These are phyloP conservation scores for Latheticus oryzae DNA, from an alignment of 2,888 invertebrate species.

Conservation along the genomic window DNA sequence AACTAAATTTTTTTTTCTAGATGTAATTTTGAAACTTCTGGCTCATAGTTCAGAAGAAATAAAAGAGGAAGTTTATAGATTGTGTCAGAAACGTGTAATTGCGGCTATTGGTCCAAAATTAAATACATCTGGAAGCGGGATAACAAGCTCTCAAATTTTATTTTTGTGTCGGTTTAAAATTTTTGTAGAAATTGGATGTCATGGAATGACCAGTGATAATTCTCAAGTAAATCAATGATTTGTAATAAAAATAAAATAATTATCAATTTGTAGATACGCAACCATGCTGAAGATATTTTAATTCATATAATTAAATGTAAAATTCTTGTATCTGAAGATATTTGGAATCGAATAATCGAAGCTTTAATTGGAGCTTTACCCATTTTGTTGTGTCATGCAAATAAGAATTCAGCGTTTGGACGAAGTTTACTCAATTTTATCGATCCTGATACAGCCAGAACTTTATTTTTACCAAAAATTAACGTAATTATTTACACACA, in stretches of 20 bases:
- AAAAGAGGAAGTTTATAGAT: conserved; percentile 68
- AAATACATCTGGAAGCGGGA: conserved; percentile 51
- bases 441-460: conserved; percentile 73
- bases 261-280: conserved; percentile 72
- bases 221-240: conserved; percentile 56
- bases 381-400: conserved; percentile 71
- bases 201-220: conserved; percentile 69
- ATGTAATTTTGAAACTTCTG: conserved; percentile 69
- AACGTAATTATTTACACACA: conserved; percentile 62
- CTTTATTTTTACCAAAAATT: conserved; percentile 69
- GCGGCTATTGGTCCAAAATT: conserved; percentile 69
- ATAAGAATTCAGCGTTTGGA: conserved; percentile 68
- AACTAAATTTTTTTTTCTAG: conserved; percentile 44
- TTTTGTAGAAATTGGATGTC: conserved; percentile 74
- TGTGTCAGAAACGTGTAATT: conserved; percentile 69
- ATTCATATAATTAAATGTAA: conserved; percentile 74
- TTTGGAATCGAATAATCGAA: conserved; percentile 73
- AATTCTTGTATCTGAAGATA: conserved; percentile 70
- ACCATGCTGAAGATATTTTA: conserved; percentile 72
- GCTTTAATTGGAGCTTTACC: conserved; percentile 72
- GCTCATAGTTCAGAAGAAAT: conserved; percentile 70
- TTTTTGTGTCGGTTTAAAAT: conserved; percentile 71
- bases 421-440: conserved; percentile 73
- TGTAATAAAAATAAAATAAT: conserved; percentile 24
- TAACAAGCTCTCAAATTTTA: conserved; percentile 67